Base-by-base conservation (phyloP, 2,888 invertebrate genomes). In the Ypsolopha sequella region DNA sequence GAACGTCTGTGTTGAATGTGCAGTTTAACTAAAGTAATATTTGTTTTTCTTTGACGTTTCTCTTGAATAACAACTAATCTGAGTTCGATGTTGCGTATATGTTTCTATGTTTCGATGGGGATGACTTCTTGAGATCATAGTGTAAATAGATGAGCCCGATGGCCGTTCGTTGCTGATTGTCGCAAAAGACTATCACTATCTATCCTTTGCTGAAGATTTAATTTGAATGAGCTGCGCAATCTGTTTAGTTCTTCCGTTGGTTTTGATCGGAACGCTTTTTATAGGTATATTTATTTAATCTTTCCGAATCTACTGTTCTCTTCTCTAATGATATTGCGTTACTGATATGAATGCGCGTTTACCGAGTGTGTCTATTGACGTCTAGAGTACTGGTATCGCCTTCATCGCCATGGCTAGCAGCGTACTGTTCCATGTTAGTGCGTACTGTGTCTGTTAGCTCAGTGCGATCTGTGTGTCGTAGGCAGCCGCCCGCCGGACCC, bases 1-100 rank as follows among this genome's bases (percentile, higher is more conserved):
- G 84, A 85, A 84, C 86, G 85, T 85, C 84, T 85, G 84, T 86
- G 86, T 85, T 85, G 86, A 85, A 86, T 81, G 86, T 82, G 85
- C 84, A 82, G 73, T 84, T 48, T 74, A 76, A 75, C 72, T 73
- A 68, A 66, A 73, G 75, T 81, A 78, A 81, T 78, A 78, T 82
- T 78, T 85, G 80, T 84, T 81, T 85, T 84, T 84, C 80, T 84
- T 85, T 85, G 82, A 82, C 82, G 82, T 84, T 85, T 82, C 85
- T 85, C 86, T 85, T 85, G 76, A 84, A 76, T 80, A 84, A 76
- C 79, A 78, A 85, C 79, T 82, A 81, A 80, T 79, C 85, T 86
- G 68, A 82, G 73, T 76, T 85, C 80, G 82, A 82, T 86, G 86
- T 86, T 85, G 84, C 84, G 85, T 86, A 48, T 52, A 80, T 86